Evolutionary conservation across 2,888 invertebrate species (phyloP), one percentile per base, ranked within the genome.

Genomic region (Callinectes sapidus): DNA sequence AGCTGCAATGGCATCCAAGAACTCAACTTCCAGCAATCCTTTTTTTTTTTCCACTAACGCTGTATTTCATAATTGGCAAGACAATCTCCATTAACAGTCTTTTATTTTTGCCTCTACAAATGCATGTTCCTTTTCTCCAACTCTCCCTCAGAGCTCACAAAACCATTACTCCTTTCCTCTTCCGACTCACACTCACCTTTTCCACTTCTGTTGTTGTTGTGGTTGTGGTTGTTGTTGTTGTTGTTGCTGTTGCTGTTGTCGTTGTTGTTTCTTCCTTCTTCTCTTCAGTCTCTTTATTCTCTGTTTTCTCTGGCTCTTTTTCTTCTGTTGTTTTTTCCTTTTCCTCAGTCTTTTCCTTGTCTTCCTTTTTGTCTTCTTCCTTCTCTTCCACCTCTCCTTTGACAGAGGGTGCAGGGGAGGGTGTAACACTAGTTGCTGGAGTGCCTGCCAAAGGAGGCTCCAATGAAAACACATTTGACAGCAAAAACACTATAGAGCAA

Each of bases 281-380:
- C 81, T 81, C 81, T 35, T 81, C 81, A 14, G 81, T 81, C 81
- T 81, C 81, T 16, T 81, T 35, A 35, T 13, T 35, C 35, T 81
- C 35, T 14, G 14, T 0, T 35, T 35, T 35, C 32, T 32, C 54
- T 32, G 28, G 42, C 89, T 66, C 90, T 88, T 87, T 35, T 87
- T 88, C 77, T 23, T 92, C 94, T 48, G 91, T 32, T 28, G 91
- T 32, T 28, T 89, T 14, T 54, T 94, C 88, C 93, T 95, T 18
- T 94, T 94, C 90, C 94, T 95, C 54, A 94, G 94, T 42, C 10
- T 89, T 39, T 48, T 92, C 92, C 23, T 92, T 89, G 28, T 81
- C 90, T 54, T 35, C 95, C 89, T 94, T 95, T 66, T 93, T 89
- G 32, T 92, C 93, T n/a, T 93, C 93, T 32, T 94, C 90, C 35